Evolutionary conservation across 2,888 invertebrate genomes (phyloP), one percentile per base, ranked within the genome.

Genomic region (Hybos culiciformis): DNA sequence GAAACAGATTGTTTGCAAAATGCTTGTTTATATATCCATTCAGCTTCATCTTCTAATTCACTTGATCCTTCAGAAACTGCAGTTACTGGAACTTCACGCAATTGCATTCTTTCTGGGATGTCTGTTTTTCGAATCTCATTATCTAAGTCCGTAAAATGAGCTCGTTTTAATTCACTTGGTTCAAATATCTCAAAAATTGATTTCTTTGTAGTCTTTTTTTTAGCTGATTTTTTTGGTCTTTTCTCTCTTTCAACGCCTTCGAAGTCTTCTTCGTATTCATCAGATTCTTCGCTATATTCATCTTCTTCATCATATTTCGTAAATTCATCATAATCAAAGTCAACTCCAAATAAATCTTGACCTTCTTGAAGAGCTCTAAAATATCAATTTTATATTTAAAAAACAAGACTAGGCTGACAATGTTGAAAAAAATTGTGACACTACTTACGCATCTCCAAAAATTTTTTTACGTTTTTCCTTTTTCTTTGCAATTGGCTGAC

Each of bases 331-430:
- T 84, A 91, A 59, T 91, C 94, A 67, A 97, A 96, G 63, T 97
- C 97, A n/a, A 96, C 93, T 21, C 97, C 98, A 62, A 98, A 98
- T 51, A 97, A 93, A 61, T 98, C 97, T 65, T 96, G 94, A 42
- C 97, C 98, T 65, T 97, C 92, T 76, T 96, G 94, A 15, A 96
- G 69, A 1, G 88, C 87, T 11, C 80, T 86, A 12, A 29, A 29
- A 29, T 12, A 23, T 23, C 9, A 5, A 26, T 32, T 32, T 32
- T 2, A 9, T 17, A 31, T 31, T 31, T 14, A 4, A 31, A 14
- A 14, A 2, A 7, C 7, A 31, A 32, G 9, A 5, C 5, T n/a
- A 5, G 14, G 9, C 3, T 15, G 15, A 9, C 46, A 38, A 42
- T 43, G 42, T 40, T 23, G 32, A 40, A 39, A 14, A 19, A 31